These are phyloP conservation scores for Gasterosteus nipponicus DNA, from an alignment of 2,113 vertebrate species.

Conservation along the genomic window DNA sequence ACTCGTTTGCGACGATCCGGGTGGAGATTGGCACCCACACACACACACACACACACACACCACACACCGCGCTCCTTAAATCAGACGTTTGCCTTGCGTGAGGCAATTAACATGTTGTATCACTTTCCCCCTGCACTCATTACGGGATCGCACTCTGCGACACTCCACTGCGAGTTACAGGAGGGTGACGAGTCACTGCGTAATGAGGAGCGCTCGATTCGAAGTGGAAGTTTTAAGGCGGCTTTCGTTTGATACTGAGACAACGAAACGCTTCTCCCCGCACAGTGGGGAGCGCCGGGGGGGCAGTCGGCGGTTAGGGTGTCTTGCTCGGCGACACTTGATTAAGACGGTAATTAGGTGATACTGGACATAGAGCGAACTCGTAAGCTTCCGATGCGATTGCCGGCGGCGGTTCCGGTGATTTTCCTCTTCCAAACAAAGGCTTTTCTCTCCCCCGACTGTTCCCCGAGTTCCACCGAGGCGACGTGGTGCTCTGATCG, in stretches of 20 bases:
- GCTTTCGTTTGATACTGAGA: slow-evolving; percentile 43
- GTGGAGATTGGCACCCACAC: too few species aligned
- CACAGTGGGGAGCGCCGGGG: too few species aligned
- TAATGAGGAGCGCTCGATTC: slow-evolving; percentile 68
- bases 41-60: background rate
- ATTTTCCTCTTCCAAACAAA: slow-evolving; percentile 15
- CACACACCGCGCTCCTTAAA: slow-evolving; percentile 56
- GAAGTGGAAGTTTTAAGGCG: slow-evolving; percentile 67
- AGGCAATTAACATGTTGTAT: slow-evolving; percentile 70
- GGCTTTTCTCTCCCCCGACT: background rate
- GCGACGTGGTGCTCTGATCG: slow-evolving; percentile 48
- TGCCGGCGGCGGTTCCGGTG: background rate
- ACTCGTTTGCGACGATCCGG: too few species aligned
- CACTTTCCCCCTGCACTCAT: slow-evolving; percentile 51
- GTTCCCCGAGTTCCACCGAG: slow-evolving; percentile 2
- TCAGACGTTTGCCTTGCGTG: slow-evolving; percentile 63
- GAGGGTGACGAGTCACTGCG: slow-evolving; percentile 20
- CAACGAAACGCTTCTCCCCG: too few species aligned
- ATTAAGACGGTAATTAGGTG: background rate
- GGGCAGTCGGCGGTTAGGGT: too few species aligned
- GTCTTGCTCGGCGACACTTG: background rate
- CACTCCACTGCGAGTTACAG: slow-evolving; percentile 41
- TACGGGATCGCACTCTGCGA: slow-evolving; percentile 58
- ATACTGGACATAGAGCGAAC: background rate
- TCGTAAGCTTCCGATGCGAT: background rate